Percentiles rank a stretch among this genome's conserved stretches.
Evolutionary conservation across 2,888 invertebrate genomes (phyloP).

Genomic region (Brenthis daphne): DNA sequence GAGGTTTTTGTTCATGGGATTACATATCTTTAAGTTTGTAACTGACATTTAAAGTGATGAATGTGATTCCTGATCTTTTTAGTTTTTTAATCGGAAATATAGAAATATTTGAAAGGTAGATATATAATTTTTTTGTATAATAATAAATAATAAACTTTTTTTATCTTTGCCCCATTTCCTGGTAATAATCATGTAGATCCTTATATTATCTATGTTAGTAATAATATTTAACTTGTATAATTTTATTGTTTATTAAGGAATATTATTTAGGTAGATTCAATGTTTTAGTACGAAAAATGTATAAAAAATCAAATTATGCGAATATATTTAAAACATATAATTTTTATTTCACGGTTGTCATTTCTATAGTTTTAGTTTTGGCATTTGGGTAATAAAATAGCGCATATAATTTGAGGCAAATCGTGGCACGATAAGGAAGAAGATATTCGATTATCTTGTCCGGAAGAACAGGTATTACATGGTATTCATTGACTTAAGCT

Average conservation of each 20-base stretch:
- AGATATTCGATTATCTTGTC: constrained; percentile 40
- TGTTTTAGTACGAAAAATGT: too few relatives aligned
- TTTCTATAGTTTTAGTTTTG: constrained; percentile 24
- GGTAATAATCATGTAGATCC: too few relatives aligned
- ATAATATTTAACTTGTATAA: too few relatives aligned
- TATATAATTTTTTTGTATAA: background rate
- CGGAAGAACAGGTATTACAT: constrained; percentile 40
- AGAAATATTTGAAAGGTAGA: background rate
- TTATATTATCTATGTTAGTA: too few relatives aligned
- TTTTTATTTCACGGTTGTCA: constrained; percentile 18
- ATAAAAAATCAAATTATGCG: too few relatives aligned
- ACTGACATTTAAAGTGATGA: constrained; percentile 36
- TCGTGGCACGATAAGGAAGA: constrained; percentile 37
- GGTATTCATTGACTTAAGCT: constrained; percentile 30
- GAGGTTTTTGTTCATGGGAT: constrained; percentile 40
- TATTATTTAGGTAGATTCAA: too few relatives aligned
- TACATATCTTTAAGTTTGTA: constrained; percentile 39
- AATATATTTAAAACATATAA: constrained; percentile 3
- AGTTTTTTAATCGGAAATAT: constrained; percentile 1
- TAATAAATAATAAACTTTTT: background rate
- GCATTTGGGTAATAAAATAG: constrained; percentile 34
- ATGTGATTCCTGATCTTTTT: constrained; percentile 5
- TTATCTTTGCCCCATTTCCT: background rate
- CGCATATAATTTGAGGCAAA: constrained; percentile 38
- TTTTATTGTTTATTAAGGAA: too few relatives aligned